A percentile compares a stretch with the other conserved stretches of the same genome.
Conservation (phyloP, 2,113 vertebrate genomes). For the Entelurus aequoreus region DNA sequence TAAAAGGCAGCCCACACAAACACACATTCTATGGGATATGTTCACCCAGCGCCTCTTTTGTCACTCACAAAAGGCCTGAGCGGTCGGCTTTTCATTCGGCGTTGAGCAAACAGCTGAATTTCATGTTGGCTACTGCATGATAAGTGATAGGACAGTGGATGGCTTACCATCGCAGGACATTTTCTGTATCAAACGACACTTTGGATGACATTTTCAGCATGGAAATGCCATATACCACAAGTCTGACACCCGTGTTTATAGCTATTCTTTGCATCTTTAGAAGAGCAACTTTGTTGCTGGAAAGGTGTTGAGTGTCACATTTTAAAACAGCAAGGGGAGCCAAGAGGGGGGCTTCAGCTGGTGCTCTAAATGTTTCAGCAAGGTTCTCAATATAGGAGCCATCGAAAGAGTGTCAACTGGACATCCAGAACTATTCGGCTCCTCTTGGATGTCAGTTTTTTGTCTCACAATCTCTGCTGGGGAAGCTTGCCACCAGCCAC, state of each 20-base stretch:
- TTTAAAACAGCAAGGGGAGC: conserved; percentile 14
- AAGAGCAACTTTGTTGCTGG: conserved; percentile 11
- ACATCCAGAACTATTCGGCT: conserved; percentile 26
- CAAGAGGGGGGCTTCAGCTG: conserved; percentile 35
- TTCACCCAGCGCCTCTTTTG: conserved; percentile 44
- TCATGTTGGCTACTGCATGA: conserved; percentile 37
- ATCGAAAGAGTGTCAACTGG: conserved; percentile 34
- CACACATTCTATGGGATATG: conserved; percentile 46
- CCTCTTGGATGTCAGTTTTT: conserved; percentile 20
- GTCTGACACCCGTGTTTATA: conserved; percentile 1
- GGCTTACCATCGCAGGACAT: conserved; percentile 32
- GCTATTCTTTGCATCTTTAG: conserved; percentile 7
- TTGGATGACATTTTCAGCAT: conserved; percentile 26
- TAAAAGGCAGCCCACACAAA: conserved; percentile 38
- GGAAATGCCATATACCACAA: conserved; percentile 4
- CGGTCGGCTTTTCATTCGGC: conserved; percentile 33
- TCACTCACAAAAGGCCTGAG: conserved; percentile 46
- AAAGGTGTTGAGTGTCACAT: conserved; percentile 9
- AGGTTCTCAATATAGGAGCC: conserved; percentile 32
- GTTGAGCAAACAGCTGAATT: conserved; percentile 52
- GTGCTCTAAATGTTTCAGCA: conserved; percentile 49
- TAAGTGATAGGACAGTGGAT: conserved; percentile 43
- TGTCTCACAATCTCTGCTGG: conserved; percentile 18
- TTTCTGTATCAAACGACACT: conserved; percentile 17
- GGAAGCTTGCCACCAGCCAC: conserved; percentile 46